Percentiles rank a stretch among this genome's conserved stretches.
Conservation (phyloP, 2,113 vertebrate species). For the Saccopteryx leptura region DNA sequence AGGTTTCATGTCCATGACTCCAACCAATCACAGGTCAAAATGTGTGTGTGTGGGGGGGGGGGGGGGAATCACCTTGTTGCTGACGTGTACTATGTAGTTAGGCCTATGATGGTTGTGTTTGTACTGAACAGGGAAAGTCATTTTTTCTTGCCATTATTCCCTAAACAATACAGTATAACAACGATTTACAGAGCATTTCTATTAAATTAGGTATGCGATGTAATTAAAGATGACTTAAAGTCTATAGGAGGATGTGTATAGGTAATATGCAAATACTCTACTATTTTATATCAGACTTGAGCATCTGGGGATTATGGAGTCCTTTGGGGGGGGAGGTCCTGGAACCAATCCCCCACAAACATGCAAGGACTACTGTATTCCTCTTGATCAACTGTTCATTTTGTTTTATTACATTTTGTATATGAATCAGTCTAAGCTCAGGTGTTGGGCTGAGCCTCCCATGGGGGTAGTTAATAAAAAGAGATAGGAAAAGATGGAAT, state of each 20-base stretch:
- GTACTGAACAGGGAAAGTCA: not conserved
- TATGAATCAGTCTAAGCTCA: not conserved
- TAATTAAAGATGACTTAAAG: not conserved
- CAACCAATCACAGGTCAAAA: not conserved
- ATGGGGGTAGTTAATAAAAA: not conserved
- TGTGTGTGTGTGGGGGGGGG: no score
- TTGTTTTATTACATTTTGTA: not conserved
- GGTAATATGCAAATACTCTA: not conserved
- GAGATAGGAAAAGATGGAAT: not conserved
- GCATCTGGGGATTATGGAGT: not conserved
- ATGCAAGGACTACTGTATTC: not conserved
- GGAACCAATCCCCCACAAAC: not conserved
- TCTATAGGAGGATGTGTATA: not conserved
- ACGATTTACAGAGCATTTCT: not conserved
- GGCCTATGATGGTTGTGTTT: not conserved
- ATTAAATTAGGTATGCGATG: not conserved
- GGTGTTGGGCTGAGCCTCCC: not conserved
- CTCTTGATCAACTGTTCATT: not conserved
- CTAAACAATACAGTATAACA: not conserved
- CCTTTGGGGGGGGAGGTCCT: not conserved
- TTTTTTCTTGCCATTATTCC: not conserved
- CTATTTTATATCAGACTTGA: not conserved
- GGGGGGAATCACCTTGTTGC: no score
- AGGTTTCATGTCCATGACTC: not conserved
- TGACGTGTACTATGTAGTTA: not conserved